These are phyloP conservation scores for Bilobella aurantiaca DNA, from an alignment of 1,140 invertebrate species.

Conservation along the genomic window DNA sequence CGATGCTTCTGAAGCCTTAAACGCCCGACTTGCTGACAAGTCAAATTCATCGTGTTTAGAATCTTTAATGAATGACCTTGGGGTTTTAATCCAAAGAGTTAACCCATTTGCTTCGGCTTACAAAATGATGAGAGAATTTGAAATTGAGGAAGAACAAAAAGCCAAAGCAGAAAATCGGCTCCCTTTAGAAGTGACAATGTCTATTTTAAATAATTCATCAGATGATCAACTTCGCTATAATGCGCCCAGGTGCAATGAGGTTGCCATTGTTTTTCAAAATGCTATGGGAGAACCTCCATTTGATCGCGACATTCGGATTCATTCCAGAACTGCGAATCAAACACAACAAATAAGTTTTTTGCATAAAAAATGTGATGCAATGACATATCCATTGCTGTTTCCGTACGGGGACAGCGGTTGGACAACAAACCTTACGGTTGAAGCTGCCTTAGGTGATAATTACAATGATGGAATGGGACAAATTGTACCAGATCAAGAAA, in stretches of 20 bases:
- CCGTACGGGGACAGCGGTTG: constrained; percentile 40
- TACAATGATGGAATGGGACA: neutral
- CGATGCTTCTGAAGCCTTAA: constrained; percentile 12
- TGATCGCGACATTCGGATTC: constrained; percentile 16
- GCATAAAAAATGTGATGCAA: constrained; percentile 23
- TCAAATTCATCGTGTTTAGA: constrained; percentile 8
- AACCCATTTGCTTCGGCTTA: constrained; percentile 30
- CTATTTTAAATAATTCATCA: constrained; percentile 12
- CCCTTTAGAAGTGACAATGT: constrained; percentile 14
- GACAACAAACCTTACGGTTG: neutral
- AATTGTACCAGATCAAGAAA: too few relatives aligned
- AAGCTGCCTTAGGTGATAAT: neutral
- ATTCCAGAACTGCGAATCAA: neutral
- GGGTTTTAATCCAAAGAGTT: neutral
- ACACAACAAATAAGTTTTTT: neutral
- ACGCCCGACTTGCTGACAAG: neutral
- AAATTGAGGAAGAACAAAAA: constrained; percentile 19
- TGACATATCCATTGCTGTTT: constrained; percentile 40
- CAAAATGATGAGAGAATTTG: constrained; percentile 32
- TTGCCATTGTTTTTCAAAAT: constrained; percentile 30
- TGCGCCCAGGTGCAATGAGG: constrained; percentile 27
- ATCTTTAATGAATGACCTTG: constrained; percentile 8
- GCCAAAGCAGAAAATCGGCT: constrained; percentile 2
- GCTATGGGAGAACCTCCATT: constrained; percentile 22
- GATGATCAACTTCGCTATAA: constrained; percentile 31